Percentiles rank a stretch among this genome's conserved stretches.
These are phyloP conservation scores for Lasioglossum calceatum DNA, from an alignment of 2,888 invertebrate species.

Conservation along the genomic window DNA sequence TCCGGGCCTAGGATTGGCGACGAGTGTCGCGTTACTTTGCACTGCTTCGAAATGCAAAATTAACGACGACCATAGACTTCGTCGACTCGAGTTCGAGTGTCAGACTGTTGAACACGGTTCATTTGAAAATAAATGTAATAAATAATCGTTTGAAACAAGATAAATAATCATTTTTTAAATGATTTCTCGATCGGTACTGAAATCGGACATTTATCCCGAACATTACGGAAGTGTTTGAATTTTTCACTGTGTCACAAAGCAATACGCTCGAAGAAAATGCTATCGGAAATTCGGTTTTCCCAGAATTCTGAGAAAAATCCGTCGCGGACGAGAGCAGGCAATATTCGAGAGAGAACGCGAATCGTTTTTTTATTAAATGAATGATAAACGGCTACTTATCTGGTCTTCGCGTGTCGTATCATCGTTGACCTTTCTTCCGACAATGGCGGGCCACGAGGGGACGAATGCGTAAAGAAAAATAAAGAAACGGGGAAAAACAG, in stretches of 20 bases:
- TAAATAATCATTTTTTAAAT: too few species aligned
- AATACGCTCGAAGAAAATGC: too few species aligned
- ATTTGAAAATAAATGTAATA: too few species aligned
- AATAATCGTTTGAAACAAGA: too few species aligned
- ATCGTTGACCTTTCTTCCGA: constrained; percentile 49
- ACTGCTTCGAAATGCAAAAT: constrained; percentile 66
- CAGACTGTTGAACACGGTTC: not conserved
- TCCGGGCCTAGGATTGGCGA: constrained; percentile 53
- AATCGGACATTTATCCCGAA: too few species aligned
- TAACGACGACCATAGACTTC: constrained; percentile 42
- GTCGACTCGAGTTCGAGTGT: constrained; percentile 21
- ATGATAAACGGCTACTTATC: constrained; percentile 50
- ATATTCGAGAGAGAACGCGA: not conserved
- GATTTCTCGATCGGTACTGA: too few species aligned
- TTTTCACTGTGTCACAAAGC: too few species aligned
- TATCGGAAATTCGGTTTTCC: not conserved
- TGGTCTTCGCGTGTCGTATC: constrained; percentile 26
- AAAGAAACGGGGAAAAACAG: constrained; percentile 15
- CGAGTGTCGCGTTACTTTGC: constrained; percentile 60
- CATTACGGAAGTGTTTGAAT: too few species aligned
- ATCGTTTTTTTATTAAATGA: constrained; percentile 34
- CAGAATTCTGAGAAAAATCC: not conserved
- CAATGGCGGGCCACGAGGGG: constrained; percentile 8
- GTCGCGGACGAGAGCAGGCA: not conserved
- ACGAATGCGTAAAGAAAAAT: constrained; percentile 12